Base-by-base conservation (phyloP, 1,140 invertebrate genomes). In the Drosophila parvula region DNA sequence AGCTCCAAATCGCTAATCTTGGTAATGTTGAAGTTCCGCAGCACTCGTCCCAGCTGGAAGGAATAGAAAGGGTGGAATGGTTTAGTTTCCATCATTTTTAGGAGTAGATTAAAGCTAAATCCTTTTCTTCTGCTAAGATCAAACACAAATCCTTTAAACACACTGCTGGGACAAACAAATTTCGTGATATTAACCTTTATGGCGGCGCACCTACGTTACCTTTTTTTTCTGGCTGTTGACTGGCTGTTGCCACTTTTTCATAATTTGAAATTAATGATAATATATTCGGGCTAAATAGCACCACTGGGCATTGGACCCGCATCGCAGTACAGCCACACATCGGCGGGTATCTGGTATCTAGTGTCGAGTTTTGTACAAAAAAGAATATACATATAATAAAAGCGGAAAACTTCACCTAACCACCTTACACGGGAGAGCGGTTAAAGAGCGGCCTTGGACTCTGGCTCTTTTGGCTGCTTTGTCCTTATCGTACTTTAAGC, bases 1-100 rank as follows among this genome's bases (percentile, higher is more conserved):
- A 96, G 92, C 93, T 95, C 94, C 56, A 96, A 92, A 79, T 95
- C 95, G 81, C 94, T 95, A 73, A 95, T 93, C 64, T 94, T 93
- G 4, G 94, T 94, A 22, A 96, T 94, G 83, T 95, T 95, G n/a
- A 94, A 94, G 65, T 93, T 93, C 81, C 92, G 93, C 71, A 96
- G 92, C 69, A 95, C 95, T 56, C 93, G 94, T 6, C 94, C 93
- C 36, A 96, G 93, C 95, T 96, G 93, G 94, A 94, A 74, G 4
- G 5, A 18, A 45, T 34, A 11, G 0, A 28, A 16, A 38, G 45
- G 41, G 74, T 82, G 80, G 69, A 88, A n/a, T 10, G 16, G 11
- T 34, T 14, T 16, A 68, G 14, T 56, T 55, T 36, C 12, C 11
- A 50, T 5, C 28, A 32, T 50, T 11, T 14, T 7, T n/a, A 3